Conservation (phyloP, 2,113 vertebrate genomes). For the Tragelaphus scriptus region DNA sequence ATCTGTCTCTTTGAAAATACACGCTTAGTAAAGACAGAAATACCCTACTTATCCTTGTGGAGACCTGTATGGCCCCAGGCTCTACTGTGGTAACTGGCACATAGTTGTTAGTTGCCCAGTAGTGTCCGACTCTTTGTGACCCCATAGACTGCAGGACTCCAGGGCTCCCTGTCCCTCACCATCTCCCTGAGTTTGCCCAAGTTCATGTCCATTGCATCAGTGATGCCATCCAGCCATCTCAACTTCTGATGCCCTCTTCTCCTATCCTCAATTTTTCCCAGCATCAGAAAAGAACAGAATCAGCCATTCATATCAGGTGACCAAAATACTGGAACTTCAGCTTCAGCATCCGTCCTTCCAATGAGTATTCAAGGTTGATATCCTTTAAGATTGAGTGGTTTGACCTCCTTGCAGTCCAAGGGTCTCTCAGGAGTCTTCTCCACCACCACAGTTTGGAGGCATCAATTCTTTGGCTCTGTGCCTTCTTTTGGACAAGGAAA, state of each 20-base stretch:
- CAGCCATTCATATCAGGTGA: not conserved
- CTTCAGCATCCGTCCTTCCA: not conserved
- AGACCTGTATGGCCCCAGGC: not conserved
- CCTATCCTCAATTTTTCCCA: not conserved
- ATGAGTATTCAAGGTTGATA: not conserved
- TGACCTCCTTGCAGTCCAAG: not conserved
- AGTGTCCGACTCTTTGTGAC: not conserved
- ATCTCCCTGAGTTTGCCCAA: not conserved
- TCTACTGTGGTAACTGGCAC: not conserved
- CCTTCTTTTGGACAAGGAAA: not conserved
- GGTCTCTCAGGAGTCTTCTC: not conserved
- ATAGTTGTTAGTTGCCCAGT: not conserved
- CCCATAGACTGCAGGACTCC: not conserved
- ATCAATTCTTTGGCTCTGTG: not conserved
- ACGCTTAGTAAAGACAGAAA: not conserved
- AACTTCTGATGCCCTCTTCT: not conserved
- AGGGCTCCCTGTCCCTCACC: not conserved
- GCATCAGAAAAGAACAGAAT: not conserved
- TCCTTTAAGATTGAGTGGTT: not conserved
- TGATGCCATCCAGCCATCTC: not conserved
- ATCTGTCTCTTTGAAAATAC: not conserved
- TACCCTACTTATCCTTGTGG: not conserved
- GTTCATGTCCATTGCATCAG: not conserved
- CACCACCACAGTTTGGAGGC: not conserved
- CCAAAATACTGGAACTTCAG: not conserved